Percentiles rank a stretch among this genome's conserved stretches.
Evolutionary conservation across 2,113 vertebrate genomes (phyloP).

Genomic region (Suncus etruscus): DNA sequence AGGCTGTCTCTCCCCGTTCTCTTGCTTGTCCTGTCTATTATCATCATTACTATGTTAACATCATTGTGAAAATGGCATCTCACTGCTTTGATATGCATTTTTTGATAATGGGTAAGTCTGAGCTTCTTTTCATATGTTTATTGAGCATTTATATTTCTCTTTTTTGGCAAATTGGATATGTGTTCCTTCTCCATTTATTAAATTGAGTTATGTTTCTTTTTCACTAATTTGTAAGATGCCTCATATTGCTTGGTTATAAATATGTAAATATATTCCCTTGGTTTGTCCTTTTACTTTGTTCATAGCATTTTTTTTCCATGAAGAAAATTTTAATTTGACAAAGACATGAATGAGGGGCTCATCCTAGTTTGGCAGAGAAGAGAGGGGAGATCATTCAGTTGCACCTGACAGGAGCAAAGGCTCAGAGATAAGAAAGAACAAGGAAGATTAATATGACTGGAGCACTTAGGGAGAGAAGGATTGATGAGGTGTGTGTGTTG

Average conservation of each 20-base stretch:
- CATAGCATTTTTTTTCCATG: not conserved
- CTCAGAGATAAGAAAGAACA: conserved; percentile 73
- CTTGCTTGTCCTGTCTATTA: fast-evolving
- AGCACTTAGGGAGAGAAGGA: conserved; percentile 75
- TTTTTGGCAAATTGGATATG: not conserved
- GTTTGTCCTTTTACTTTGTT: conserved; percentile 52
- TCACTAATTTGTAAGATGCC: conserved; percentile 61
- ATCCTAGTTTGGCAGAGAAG: conserved; percentile 17
- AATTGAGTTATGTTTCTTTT: conserved; percentile 46
- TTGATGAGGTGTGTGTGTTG: conserved; percentile 71
- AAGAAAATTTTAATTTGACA: conserved; percentile 72
- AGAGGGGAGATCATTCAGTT: conserved; percentile 31
- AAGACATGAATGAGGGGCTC: conserved; percentile 47
- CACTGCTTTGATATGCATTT: not conserved
- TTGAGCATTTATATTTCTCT: not conserved
- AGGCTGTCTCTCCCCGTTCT: fast-evolving
- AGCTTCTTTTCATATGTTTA: conserved; percentile 57
- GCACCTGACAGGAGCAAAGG: conserved; percentile 65
- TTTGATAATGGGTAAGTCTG: not conserved
- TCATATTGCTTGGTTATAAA: not conserved
- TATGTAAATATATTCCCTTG: conserved; percentile 49
- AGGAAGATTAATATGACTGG: conserved; percentile 81
- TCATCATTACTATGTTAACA: conserved; percentile 32
- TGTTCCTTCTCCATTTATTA: not conserved
- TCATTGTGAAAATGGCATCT: conserved; percentile 25